Percentiles rank a stretch among this genome's conserved stretches.
These are phyloP conservation scores for Arothron firmamentum DNA, from an alignment of 2,113 vertebrate genomes.

Conservation along the genomic window DNA sequence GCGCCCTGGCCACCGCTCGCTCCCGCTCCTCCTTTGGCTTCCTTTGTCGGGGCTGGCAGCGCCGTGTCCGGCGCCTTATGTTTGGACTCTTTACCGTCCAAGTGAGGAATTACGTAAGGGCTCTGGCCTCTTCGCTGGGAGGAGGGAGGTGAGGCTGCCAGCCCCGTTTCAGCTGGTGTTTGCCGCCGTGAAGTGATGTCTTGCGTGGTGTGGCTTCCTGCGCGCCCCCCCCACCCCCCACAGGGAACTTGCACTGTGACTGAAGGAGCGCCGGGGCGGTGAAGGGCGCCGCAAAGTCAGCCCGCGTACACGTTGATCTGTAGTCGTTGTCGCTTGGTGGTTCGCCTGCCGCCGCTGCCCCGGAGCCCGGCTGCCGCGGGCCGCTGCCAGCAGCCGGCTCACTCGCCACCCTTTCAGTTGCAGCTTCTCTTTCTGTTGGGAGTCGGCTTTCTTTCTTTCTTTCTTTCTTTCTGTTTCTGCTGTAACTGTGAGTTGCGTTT, in stretches of 20 bases:
- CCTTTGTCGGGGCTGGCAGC: constrained; percentile 60
- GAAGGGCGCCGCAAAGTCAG: constrained; percentile 67
- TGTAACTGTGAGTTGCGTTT: constrained; percentile 68
- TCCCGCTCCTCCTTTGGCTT: constrained; percentile 58
- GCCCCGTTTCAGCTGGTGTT: constrained; percentile 59
- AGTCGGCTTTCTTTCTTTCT: constrained; percentile 40
- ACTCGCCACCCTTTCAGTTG: constrained; percentile 62
- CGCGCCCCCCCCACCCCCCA: background rate
- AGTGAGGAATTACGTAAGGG: constrained; percentile 57
- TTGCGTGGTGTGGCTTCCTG: constrained; percentile 38
- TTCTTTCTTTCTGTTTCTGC: constrained; percentile 48
- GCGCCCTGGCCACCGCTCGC: constrained; percentile 60
- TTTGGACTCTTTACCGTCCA: constrained; percentile 59
- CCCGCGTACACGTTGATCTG: constrained; percentile 60
- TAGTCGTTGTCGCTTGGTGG: constrained; percentile 67
- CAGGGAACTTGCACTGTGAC: constrained; percentile 78
- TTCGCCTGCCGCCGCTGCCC: constrained; percentile 80
- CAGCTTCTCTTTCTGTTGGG: constrained; percentile 54
- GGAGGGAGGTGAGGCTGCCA: constrained; percentile 56
- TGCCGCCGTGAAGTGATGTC: constrained; percentile 60
- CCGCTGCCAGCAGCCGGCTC: constrained; percentile 73
- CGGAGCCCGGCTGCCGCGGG: constrained; percentile 85
- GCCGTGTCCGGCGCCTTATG: constrained; percentile 59
- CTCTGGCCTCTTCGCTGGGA: constrained; percentile 16
- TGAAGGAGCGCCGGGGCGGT: constrained; percentile 48